A percentile compares a stretch with the other conserved stretches of the same genome.
Conservation (phyloP, 2,888 invertebrate genomes). For the Eupithecia inturbata region DNA sequence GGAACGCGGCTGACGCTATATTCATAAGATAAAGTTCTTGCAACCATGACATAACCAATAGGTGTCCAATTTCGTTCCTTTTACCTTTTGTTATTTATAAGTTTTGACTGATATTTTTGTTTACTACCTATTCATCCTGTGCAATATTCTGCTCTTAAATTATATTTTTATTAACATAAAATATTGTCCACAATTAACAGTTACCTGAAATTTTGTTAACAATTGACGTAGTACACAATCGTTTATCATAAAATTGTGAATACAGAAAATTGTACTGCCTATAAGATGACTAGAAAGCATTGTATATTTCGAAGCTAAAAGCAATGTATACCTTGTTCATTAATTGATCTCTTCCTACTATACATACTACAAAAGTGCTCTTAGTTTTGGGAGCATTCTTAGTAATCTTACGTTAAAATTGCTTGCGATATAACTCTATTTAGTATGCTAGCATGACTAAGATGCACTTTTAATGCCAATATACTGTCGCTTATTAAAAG, state of each 20-base stretch:
- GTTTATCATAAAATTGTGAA: not conserved
- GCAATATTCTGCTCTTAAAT: not conserved
- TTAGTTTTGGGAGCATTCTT: not conserved
- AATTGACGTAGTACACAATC: not conserved
- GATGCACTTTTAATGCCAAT: constrained; percentile 9
- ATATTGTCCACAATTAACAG: not conserved
- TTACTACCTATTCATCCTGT: not conserved
- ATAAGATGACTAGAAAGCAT: constrained; percentile 13
- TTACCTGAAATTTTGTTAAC: not conserved
- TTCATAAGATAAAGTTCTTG: constrained; percentile 17
- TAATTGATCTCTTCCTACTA: constrained; percentile 6
- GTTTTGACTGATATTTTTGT: constrained; percentile 28
- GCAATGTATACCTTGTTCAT: constrained; percentile 11
- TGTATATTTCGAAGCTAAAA: constrained; percentile 18
- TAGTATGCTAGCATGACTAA: not conserved
- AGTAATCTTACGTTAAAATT: not conserved
- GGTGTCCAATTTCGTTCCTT: not conserved
- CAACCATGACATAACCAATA: constrained; percentile 27
- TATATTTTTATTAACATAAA: not conserved
- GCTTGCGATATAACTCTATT: not conserved
- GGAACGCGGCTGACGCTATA: constrained; percentile 34
- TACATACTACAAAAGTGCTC: not conserved
- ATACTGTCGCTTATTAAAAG: constrained; percentile 2
- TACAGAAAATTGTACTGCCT: constrained; percentile 27
- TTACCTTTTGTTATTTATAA: constrained; percentile 8